Percentiles rank a stretch among this genome's conserved stretches.
These are phyloP conservation scores for Odontophorus gujanensis DNA, from an alignment of 2,113 vertebrate genomes.

Conservation along the genomic window DNA sequence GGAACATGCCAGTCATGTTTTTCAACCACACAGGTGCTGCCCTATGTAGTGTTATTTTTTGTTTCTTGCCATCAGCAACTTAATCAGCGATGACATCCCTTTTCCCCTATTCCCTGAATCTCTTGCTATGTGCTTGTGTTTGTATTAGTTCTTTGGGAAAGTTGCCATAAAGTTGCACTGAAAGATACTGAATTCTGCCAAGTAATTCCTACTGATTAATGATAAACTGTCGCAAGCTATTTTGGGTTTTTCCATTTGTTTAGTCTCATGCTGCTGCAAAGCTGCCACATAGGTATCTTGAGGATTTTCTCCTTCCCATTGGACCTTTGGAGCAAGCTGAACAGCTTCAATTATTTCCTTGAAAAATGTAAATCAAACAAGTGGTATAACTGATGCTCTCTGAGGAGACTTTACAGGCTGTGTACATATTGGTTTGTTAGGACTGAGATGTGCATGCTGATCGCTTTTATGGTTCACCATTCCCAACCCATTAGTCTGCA, in stretches of 20 bases:
- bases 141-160: conserved; percentile 63
- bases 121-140: background rate
- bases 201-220: conserved; percentile 59
- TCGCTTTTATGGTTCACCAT: background rate
- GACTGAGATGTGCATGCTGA: background rate
- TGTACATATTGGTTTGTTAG: conserved; percentile 21
- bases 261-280: conserved; percentile 51
- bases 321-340: conserved; percentile 34
- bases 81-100: conserved; percentile 34
- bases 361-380: conserved; percentile 36
- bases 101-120: conserved; percentile 18
- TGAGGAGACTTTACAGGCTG: conserved; percentile 29
- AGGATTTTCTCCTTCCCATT: background rate
- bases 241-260: conserved; percentile 67
- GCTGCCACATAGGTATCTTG: conserved; percentile 25
- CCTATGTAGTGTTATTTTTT: conserved; percentile 38
- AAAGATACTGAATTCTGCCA: conserved; percentile 48
- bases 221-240: conserved; percentile 48
- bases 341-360: conserved; percentile 35
- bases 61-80: conserved; percentile 57
- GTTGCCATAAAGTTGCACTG: conserved; percentile 53
- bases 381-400: conserved; percentile 10
- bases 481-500: background rate
- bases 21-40: conserved; percentile 55
- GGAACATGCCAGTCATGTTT: conserved; percentile 53